Evolutionary conservation across 2,888 invertebrate species (phyloP).

Genomic region (Spicauda simplicius): DNA sequence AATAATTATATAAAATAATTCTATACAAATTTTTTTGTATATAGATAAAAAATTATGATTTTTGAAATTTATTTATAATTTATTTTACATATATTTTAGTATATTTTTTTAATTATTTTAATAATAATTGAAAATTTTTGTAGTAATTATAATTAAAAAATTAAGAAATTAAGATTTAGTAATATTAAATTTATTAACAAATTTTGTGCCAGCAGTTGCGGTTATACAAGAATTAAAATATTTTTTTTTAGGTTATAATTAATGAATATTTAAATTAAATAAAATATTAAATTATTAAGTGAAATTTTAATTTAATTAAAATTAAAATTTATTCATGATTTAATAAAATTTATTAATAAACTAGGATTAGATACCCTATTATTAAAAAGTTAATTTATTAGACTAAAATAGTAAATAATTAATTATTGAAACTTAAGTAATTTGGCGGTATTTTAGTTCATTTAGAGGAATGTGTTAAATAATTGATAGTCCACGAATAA

Average conservation of each 20-base stretch:
- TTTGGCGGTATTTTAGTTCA: conserved; percentile 88
- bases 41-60: too few species aligned
- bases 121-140: too few species aligned
- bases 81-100: too few species aligned
- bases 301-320: conserved; percentile 83
- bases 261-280: conserved; percentile 39
- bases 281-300: conserved; percentile 73
- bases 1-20: too few species aligned
- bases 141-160: too few species aligned
- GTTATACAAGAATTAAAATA: conserved; percentile 87
- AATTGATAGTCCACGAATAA: conserved; percentile 88
- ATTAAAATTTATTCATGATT: conserved; percentile 62
- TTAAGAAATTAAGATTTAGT: too few species aligned
- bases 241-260: conserved; percentile 60
- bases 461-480: conserved; percentile 89
- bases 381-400: not conserved
- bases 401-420: conserved; percentile 84
- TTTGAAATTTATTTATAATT: too few species aligned
- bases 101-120: too few species aligned
- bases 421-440: conserved; percentile 87
- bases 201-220: conserved; percentile 90
- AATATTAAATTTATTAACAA: conserved; percentile 78
- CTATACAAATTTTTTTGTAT: too few species aligned
- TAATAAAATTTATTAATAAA: conserved; percentile 78
- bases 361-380: conserved; percentile 45